Percentiles rank a stretch among this genome's conserved stretches.
Conservation (phyloP, 2,113 vertebrate genomes). For the Abramis brama region DNA sequence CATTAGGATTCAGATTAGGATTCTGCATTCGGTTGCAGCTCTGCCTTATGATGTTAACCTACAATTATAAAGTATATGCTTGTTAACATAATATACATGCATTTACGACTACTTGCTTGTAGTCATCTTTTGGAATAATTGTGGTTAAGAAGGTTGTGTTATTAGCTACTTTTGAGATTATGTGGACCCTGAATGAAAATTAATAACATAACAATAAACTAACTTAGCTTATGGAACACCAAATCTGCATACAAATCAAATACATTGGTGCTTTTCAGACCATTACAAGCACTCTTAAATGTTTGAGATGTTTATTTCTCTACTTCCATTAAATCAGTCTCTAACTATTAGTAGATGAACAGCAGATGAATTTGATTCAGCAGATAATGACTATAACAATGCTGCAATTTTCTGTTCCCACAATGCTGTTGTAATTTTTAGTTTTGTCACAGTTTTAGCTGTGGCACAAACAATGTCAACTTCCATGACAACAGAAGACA, state of each 20-base stretch:
- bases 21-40: not conserved
- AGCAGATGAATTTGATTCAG: not conserved
- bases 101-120: not conserved
- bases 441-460: conserved; percentile 11
- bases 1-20: not conserved
- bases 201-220: not conserved
- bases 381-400: not conserved
- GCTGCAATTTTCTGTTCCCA: not conserved
- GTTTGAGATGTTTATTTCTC: not conserved
- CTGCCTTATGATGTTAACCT: not conserved
- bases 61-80: conserved; percentile 1
- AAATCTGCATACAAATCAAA: conserved; percentile 1
- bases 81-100: conserved; percentile 15
- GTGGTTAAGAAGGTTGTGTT: not conserved
- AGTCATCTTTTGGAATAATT: not conserved
- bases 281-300: not conserved
- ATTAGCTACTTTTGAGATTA: not conserved
- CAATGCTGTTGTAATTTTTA: not conserved
- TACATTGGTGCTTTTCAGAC: not conserved
- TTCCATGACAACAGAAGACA: conserved; percentile 26
- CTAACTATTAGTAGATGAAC: not conserved
- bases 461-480: conserved; percentile 10
- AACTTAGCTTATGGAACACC: not conserved
- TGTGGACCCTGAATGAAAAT: not conserved
- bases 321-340: not conserved